Percentiles rank a stretch among this genome's conserved stretches.
These are phyloP conservation scores for Andrena praecox DNA, from an alignment of 2,888 invertebrate species.

Conservation along the genomic window DNA sequence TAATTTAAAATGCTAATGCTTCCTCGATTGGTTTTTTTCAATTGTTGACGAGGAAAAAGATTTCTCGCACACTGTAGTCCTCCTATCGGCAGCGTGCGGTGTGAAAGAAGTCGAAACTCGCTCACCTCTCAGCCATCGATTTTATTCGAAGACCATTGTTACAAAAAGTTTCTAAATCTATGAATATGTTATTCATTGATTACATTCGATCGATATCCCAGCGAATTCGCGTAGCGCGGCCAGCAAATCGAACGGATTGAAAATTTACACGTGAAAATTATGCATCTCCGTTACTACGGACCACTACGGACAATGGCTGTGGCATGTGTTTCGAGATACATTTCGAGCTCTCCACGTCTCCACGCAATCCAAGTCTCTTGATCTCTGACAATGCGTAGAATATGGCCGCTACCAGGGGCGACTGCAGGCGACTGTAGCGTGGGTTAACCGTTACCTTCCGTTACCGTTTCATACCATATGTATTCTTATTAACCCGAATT, in stretches of 20 bases:
- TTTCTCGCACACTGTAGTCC: conserved; percentile 1
- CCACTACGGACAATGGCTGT: conserved; percentile 20
- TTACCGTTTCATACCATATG: not conserved
- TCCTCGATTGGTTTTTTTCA: conserved; percentile 1
- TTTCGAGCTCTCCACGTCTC: conserved; percentile 34
- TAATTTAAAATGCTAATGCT: conserved; percentile 2
- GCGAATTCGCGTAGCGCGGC: not conserved
- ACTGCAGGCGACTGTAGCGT: not conserved
- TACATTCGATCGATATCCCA: not conserved
- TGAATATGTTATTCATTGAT: not conserved
- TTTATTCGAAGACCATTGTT: conserved; percentile 22
- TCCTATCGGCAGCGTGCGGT: conserved; percentile 16
- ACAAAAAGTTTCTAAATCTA: not conserved
- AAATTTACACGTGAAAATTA: not conserved
- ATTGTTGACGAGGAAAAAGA: not conserved
- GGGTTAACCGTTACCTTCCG: conserved; percentile 11
- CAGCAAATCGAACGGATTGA: not conserved
- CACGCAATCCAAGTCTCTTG: conserved; percentile 10
- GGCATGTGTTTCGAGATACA: conserved; percentile 11
- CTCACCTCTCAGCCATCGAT: conserved; percentile 19
- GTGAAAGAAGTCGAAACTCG: conserved; percentile 45
- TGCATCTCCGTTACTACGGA: conserved; percentile 6
- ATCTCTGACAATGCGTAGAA: conserved; percentile 13
- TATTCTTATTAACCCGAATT: not conserved
- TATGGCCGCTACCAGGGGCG: conserved; percentile 40